Evolutionary conservation across 2,797 vertebrate species (phyloP), one percentile per base, ranked within the genome.

Genomic region (Anisognathus igniventris): DNA sequence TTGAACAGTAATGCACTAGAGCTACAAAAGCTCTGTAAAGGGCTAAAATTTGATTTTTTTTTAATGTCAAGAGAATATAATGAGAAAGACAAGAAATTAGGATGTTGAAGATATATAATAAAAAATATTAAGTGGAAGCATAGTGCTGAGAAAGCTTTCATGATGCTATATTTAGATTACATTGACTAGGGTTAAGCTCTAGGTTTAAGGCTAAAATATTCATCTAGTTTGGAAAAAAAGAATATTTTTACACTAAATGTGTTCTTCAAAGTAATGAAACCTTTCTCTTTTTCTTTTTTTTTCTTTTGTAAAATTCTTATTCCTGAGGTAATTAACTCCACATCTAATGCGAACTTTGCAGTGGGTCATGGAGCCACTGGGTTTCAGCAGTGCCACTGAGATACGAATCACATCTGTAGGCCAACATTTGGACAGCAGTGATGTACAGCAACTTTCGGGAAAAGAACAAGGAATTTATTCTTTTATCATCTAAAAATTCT

Each of bases 71-170:
- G 67, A 78, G 77, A 96, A 96, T 94, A 89, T 79, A 82, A 96
- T 88, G 91, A 95, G 22, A 57, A 51, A 51, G 61, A 76, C 81
- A 84, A 93, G 66, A 93, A 92, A 97, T 87, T 92, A 92, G 95
- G 96, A 95, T 47, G 24, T 22, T 70, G 88, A 48, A 25, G 44
- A 45, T 95, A 93, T 77, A 95, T 81, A 92, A 87, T 83, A 82
- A 68, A 96, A 79, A 86, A 84, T 70, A 84, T 56, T 84, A 93
- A 91, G 51, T 64, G 58, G 65, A 92, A 93, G 48, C 57, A 81
- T 56, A 71, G 73, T 37, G 65, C 57, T 42, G 57, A 77, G 81
- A 77, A 84, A 91, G 37, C 33, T 50, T 85, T 91, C 88, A 51
- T 1, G 6, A 47, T 90, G 64, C 88, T 45, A 6, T 64, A 27